A percentile compares a stretch with the other conserved stretches of the same genome.
phyloP scores from a whole-genome alignment of 1,140 invertebrate species.

The Macrosteles quadrilineatus region DNA sequence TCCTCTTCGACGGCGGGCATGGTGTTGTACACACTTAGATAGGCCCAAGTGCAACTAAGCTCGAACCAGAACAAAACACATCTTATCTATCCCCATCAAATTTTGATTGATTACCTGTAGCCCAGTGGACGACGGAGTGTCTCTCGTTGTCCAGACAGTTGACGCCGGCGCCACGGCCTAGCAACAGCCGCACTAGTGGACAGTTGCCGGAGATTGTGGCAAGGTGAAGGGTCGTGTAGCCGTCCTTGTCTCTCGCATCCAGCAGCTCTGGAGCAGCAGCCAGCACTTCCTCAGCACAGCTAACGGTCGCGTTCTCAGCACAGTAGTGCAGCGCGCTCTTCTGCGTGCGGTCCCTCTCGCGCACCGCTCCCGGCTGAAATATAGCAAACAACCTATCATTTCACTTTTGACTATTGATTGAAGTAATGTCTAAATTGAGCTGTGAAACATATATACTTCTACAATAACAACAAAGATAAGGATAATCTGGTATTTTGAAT shows the following conservation, averaged over 20 bases:
- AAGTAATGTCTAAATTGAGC: no score
- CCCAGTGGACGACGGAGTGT: constrained; percentile 98
- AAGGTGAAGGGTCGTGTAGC: constrained; percentile 90
- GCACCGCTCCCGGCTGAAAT: constrained; percentile 61
- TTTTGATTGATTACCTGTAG: no score
- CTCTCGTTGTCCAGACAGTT: constrained; percentile 88
- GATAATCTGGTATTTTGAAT: no score
- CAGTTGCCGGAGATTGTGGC: constrained; percentile 90
- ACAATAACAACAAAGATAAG: no score
- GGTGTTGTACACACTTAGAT: no score
- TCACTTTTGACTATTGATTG: no score
- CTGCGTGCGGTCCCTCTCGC: constrained; percentile 74
- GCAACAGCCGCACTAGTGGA: constrained; percentile 74
- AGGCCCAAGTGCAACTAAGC: no score
- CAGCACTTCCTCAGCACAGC: constrained; percentile 70
- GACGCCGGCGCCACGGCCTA: constrained; percentile 83
- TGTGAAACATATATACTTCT: no score
- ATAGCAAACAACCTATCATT: no score
- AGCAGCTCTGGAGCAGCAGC: constrained; percentile 77
- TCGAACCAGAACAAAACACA: no score
- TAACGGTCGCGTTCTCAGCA: constrained; percentile 64
- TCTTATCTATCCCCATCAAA: no score
- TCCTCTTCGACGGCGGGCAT: no score
- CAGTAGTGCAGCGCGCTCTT: constrained; percentile 93
- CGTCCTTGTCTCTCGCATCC: constrained; percentile 84